Percentiles rank a stretch among this genome's conserved stretches.
Conservation (phyloP, 2,113 vertebrate genomes). For the Limnothrissa miodon region DNA sequence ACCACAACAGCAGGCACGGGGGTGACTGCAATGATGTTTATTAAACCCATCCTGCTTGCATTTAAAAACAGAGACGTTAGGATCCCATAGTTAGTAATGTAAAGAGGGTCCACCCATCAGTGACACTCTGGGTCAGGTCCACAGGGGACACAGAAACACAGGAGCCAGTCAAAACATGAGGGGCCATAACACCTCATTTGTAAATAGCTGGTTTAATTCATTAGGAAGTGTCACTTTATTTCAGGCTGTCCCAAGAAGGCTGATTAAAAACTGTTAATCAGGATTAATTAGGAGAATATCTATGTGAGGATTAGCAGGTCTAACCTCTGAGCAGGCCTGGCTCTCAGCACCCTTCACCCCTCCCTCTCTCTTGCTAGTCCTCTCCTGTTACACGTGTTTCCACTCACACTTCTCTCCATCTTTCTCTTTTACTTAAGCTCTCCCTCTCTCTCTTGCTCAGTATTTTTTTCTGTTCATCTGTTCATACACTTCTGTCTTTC, state of each 20-base stretch:
- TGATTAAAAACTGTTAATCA: slow-evolving; percentile 75
- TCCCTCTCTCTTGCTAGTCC: slow-evolving; percentile 40
- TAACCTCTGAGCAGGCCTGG: slow-evolving; percentile 37
- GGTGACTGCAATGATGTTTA: neutral
- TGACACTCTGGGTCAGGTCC: neutral
- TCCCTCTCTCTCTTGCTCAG: neutral
- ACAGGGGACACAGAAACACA: neutral
- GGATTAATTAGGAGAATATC: slow-evolving; percentile 77
- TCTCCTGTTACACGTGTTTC: slow-evolving; percentile 25
- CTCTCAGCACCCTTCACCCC: slow-evolving; percentile 36
- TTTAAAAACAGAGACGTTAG: neutral
- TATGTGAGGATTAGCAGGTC: slow-evolving; percentile 72
- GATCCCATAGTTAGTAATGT: neutral
- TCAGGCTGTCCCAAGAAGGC: slow-evolving; percentile 60
- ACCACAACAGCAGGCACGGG: neutral
- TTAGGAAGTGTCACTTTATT: slow-evolving; percentile 76
- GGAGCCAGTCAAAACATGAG: slow-evolving; percentile 13
- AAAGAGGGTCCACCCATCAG: neutral
- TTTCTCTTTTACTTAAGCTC: slow-evolving; percentile 2
- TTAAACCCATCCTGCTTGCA: neutral
- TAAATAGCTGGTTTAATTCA: slow-evolving; percentile 70
- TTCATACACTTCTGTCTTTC: neutral
- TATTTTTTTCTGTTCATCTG: slow-evolving; percentile 31
- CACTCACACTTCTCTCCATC: slow-evolving; percentile 45
- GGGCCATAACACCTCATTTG: slow-evolving; percentile 51